Conservation (phyloP, 2,797 vertebrate genomes). For the Austrolebias charrua region DNA sequence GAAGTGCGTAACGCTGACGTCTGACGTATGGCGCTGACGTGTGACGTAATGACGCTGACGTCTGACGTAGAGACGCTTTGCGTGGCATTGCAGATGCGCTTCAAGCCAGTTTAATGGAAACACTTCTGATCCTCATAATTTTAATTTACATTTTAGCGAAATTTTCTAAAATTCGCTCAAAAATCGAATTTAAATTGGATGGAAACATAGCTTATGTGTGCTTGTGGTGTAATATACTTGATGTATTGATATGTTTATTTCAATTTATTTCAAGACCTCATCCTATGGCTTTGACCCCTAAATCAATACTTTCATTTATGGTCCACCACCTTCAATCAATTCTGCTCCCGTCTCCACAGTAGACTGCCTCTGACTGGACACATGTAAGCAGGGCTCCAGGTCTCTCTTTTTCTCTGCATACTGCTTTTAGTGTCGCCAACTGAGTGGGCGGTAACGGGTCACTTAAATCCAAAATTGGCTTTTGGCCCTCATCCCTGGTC, state of each 20-base stretch:
- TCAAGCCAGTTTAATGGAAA: too few relatives aligned
- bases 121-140: too few relatives aligned
- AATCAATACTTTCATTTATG: slow-evolving; percentile 82
- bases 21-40: too few relatives aligned
- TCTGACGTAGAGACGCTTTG: too few relatives aligned
- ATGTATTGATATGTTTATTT: slow-evolving; percentile 82
- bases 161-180: too few relatives aligned
- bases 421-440: slow-evolving; percentile 46
- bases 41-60: too few relatives aligned
- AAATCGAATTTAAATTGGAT: too few relatives aligned
- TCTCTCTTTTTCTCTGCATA: slow-evolving; percentile 14
- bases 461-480: slow-evolving; percentile 58
- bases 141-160: too few relatives aligned
- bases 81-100: too few relatives aligned
- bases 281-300: slow-evolving; percentile 72
- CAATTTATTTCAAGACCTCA: slow-evolving; percentile 81
- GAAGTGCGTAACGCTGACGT: too few relatives aligned
- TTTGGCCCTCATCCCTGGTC: slow-evolving; percentile 54
- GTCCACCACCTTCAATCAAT: slow-evolving; percentile 80
- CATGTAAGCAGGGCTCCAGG: slow-evolving; percentile 59
- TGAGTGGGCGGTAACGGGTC: slow-evolving; percentile 63
- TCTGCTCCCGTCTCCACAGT: slow-evolving; percentile 60
- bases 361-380: slow-evolving; percentile 72
- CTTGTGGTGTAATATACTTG: slow-evolving; percentile 72
- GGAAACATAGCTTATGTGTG: too few relatives aligned